Evolutionary conservation across 2,888 invertebrate genomes (phyloP), one percentile per base, ranked within the genome.

Genomic region (Ametastegia equiseti): DNA sequence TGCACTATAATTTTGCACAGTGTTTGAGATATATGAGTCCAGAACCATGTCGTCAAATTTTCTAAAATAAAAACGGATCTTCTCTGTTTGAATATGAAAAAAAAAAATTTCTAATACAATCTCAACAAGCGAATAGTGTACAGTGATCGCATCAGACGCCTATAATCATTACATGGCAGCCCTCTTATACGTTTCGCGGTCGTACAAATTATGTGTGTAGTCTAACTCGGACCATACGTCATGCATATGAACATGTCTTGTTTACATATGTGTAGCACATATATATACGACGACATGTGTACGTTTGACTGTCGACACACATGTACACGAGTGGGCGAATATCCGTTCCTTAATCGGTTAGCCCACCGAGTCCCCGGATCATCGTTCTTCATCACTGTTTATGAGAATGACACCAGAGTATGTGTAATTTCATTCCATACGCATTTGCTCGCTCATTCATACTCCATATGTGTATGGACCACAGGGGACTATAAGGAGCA

Each of bases 331-430:
- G 60, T 23, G 27, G 60, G 60, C 30, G 11, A 60, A 60, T 60
- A 60, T 60, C 60, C 60, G 60, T 60, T 60, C 60, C 30, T 30
- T 30, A 60, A 67, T 67, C 19, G 67, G 3, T 36, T 39, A 15
- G 57, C 15, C 30, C 27, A 0, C 60, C 27, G 60, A 15, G 60
- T 60, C 11, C 60, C 60, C 60, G 23, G 30, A 65, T 11, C 67
- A 27, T 67, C 39, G 30, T 19, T 60, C 67, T 36, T 67, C 11
- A 67, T n/a, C 67, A 23, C 36, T 67, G 67, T 67, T 42, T 36
- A 67, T 67, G 3, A 67, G 39, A 36, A n/a, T 11, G 67, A 42
- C 36, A 67, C 67, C 19, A 67, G 39, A 67, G 19, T n/a, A n/a
- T n/a, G n/a, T n/a, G n/a, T 67, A 13, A 67, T 23, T 39, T 67